phyloP scores from a whole-genome alignment of 1,140 invertebrate species.

The Hycleus cichorii region DNA sequence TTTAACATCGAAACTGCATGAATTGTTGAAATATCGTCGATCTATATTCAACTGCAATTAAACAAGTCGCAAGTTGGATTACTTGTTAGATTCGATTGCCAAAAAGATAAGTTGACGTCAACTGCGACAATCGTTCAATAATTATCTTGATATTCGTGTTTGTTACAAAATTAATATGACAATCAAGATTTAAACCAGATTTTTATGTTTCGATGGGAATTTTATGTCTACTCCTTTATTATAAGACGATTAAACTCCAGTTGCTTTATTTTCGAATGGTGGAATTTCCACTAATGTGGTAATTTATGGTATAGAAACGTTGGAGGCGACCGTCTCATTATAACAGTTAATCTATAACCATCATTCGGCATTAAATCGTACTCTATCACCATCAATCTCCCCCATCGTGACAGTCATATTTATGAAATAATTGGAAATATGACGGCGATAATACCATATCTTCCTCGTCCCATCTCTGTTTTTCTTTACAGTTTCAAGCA shows the following conservation, averaged over 20 bases:
- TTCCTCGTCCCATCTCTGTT: no score
- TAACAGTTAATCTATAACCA: no score
- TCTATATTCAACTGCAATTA: slow-evolving; percentile 27
- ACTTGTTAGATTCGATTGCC: slow-evolving; percentile 15
- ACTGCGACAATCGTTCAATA: slow-evolving; percentile 20
- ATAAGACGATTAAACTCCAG: no score
- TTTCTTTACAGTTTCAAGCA: no score
- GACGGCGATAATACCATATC: background rate
- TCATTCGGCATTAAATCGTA: background rate
- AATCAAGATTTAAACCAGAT: background rate
- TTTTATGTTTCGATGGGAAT: no score
- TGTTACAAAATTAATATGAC: slow-evolving; percentile 18
- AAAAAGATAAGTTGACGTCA: slow-evolving; percentile 24
- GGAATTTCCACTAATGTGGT: no score
- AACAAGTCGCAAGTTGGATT: slow-evolving; percentile 24
- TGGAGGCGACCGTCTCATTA: no score
- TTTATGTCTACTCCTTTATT: no score
- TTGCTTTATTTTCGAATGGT: no score
- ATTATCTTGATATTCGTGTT: slow-evolving; percentile 7
- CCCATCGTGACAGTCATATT: slow-evolving; percentile 6
- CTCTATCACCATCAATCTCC: slow-evolving; percentile 12
- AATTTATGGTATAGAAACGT: no score
- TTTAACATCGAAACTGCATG: no score
- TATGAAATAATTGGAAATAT: slow-evolving; percentile 16
- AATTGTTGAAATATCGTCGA: slow-evolving; percentile 10